Percentiles rank a stretch among this genome's conserved stretches.
phyloP scores from a whole-genome alignment of 2,113 vertebrate species.

The Cichladusa arquata region DNA sequence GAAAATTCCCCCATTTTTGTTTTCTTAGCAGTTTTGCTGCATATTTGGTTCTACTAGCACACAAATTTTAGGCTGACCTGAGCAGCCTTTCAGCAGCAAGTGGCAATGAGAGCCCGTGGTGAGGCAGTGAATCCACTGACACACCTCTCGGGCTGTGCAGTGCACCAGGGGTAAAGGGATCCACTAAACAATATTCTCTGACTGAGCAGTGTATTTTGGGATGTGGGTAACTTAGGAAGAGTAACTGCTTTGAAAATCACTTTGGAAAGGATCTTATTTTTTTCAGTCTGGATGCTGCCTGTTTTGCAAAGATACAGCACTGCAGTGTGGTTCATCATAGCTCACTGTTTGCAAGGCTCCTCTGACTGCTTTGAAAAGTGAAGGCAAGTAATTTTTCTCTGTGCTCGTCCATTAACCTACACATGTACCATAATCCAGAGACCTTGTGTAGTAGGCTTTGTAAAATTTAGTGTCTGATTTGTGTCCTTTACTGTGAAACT shows the following conservation, averaged over 20 bases:
- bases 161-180: background rate
- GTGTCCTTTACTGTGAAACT: background rate
- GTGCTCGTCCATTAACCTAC: background rate
- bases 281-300: background rate
- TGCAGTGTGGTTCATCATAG: background rate
- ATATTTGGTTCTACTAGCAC: background rate
- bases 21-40: background rate
- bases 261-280: background rate
- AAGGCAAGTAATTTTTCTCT: background rate
- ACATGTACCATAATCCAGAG: background rate
- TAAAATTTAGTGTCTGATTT: background rate
- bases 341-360: background rate
- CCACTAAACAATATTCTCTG: background rate
- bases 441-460: background rate
- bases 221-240: background rate
- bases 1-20: background rate
- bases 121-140: background rate
- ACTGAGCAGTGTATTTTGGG: background rate
- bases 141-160: background rate
- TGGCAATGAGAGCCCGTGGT: background rate
- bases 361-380: conserved; percentile 4
- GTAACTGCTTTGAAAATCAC: background rate
- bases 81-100: background rate
- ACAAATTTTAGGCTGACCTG: background rate
- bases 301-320: background rate